Evolutionary conservation across 2,888 invertebrate species (phyloP).

Genomic region (Drosophila ustulata): DNA sequence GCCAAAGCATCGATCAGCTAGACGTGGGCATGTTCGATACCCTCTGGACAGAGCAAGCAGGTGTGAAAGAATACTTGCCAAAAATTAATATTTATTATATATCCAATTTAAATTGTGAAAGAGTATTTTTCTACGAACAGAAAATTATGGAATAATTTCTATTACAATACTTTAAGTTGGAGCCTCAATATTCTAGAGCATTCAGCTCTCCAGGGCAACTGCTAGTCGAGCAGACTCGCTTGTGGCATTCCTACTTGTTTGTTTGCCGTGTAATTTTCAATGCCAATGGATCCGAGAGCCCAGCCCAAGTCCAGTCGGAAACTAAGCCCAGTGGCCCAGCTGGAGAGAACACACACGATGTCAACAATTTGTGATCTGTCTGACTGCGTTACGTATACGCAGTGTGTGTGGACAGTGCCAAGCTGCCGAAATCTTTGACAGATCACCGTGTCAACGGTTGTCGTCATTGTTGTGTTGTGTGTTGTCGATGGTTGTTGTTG

Average conservation of each 20-base stretch:
- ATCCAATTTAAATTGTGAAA: too few species aligned
- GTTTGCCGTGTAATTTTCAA: conserved; percentile 43
- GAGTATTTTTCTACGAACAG: too few species aligned
- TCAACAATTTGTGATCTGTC: conserved; percentile 12
- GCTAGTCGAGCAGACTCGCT: background rate
- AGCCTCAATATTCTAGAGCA: background rate
- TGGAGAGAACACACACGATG: conserved; percentile 50
- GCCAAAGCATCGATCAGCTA: background rate
- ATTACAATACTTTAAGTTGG: background rate
- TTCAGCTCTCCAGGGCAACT: conserved; percentile 9
- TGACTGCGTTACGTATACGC: conserved; percentile 40
- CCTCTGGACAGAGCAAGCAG: background rate
- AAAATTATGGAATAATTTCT: too few species aligned
- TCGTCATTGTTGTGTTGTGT: conserved; percentile 39
- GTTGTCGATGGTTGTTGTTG: conserved; percentile 44
- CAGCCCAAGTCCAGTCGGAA: conserved; percentile 12
- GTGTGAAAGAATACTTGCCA: background rate
- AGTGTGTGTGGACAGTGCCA: conserved; percentile 38
- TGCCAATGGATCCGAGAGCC: conserved; percentile 35
- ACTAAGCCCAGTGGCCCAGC: conserved; percentile 32
- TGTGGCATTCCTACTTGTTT: conserved; percentile 4
- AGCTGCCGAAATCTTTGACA: conserved; percentile 71
- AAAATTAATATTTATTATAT: too few species aligned
- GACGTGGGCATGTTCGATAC: background rate
- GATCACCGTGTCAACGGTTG: conserved; percentile 70